Base-by-base conservation (phyloP, 2,113 vertebrate genomes). In the Mobula hypostoma region DNA sequence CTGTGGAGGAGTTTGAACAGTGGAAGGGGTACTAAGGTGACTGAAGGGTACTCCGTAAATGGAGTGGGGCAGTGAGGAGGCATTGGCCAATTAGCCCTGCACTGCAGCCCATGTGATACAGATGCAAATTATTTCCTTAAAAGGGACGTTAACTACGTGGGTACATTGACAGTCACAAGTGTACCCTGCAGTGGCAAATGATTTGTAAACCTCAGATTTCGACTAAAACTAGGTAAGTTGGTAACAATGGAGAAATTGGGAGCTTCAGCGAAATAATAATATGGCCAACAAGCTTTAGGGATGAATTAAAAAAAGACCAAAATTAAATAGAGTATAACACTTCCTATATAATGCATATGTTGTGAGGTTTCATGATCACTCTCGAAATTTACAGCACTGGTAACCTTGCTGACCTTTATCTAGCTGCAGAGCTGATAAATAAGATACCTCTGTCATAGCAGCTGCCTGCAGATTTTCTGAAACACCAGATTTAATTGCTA, bases 371-470 rank as follows among this genome's bases (percentile, higher is more conserved):
- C 29, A 32, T 90, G 85, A 66, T 90, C 29, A 90, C 58, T 66
- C n/a, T 66, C 66, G 85, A 66, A 90, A 90, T 88, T 66, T 88
- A 63, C 58, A n/a, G 12, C n/a, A 63, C 63, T 32, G 12, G 29
- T 90, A 29, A 90, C 61, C 85, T 66, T 29, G 63, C 29, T 90
- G 85, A 66, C n/a, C 85, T 90, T 90, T 90, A 90, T 90, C 85
- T 66, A 63, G 61, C 58, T 63, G 58, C 6, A 27, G 83, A 87
- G 56, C 63, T 90, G 85, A 90, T 90, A 63, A 90, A 90, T 90
- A 90, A 90, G 85, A 32, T 90, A 32, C 8, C 85, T 66, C 29
- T 66, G 85, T 90, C 85, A 90, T 6, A 66, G 61, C 29, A 32
- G 85, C 85, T 90, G 85, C 85, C 85, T 32, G 29, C 85, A 90